These are phyloP conservation scores for Zoroaster sp. DNA, from an alignment of 53 echinoderm and acorn worm species.

Conservation along the genomic window DNA sequence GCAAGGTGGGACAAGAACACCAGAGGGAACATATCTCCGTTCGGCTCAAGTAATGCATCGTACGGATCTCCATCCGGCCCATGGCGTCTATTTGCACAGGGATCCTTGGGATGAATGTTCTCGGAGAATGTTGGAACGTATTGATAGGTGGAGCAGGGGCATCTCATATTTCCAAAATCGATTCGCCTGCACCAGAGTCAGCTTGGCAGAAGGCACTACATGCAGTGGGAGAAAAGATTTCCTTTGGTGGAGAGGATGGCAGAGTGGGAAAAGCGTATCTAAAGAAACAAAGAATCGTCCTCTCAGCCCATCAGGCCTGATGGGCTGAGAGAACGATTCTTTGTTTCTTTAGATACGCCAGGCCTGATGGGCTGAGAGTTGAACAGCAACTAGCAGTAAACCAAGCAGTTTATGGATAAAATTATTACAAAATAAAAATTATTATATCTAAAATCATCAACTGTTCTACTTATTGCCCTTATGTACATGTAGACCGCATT, in stretches of 20 bases:
- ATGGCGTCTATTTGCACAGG: no score
- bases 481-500: no score
- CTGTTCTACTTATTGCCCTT: no score
- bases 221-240: not conserved
- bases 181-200: constrained; percentile 3
- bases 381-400: no score
- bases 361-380: no score
- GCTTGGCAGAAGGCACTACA: constrained; percentile 51
- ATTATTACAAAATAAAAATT: no score
- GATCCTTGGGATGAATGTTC: constrained; percentile 47
- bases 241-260: not conserved
- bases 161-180: not conserved
- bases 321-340: constrained; percentile 12
- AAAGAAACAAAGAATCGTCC: not conserved
- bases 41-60: no score
- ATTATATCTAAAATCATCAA: no score
- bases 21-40: not conserved
- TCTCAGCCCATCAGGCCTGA: constrained; percentile 37
- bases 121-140: constrained; percentile 25
- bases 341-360: not conserved
- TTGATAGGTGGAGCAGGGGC: not conserved
- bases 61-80: no score
- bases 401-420: no score
- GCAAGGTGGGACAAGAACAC: not conserved
- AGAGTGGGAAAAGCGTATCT: not conserved